A percentile compares a stretch with the other conserved stretches of the same genome.
phyloP scores from a whole-genome alignment of 2,888 invertebrate species.

The Ichneumoninae sp. region DNA sequence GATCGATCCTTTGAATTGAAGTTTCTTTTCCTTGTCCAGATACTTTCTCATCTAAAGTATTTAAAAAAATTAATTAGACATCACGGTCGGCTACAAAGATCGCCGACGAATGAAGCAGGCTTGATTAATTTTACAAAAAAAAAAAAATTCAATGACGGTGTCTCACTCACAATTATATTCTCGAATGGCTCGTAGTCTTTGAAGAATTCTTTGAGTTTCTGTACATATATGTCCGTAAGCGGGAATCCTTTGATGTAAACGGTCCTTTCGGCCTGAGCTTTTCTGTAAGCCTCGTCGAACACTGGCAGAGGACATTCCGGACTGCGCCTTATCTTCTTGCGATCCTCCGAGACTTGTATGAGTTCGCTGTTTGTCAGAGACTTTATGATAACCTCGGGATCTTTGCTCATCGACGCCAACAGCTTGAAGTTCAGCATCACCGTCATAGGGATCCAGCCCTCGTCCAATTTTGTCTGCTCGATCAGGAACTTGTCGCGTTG shows the following conservation, averaged over 20 bases:
- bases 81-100: neutral
- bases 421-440: slow-evolving; percentile 95
- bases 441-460: slow-evolving; percentile 96
- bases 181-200: slow-evolving; percentile 87
- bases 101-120: neutral
- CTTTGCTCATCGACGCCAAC: slow-evolving; percentile 89
- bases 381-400: slow-evolving; percentile 89
- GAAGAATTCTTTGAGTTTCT: slow-evolving; percentile 91
- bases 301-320: slow-evolving; percentile 92
- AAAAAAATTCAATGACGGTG: neutral
- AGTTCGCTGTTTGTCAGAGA: slow-evolving; percentile 90
- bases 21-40: slow-evolving; percentile 88
- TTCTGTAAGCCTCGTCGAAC: slow-evolving; percentile 92
- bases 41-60: slow-evolving; percentile 85
- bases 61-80: neutral
- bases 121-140: neutral
- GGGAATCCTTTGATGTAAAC: slow-evolving; percentile 96
- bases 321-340: slow-evolving; percentile 90
- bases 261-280: slow-evolving; percentile 91
- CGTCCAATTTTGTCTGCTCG: slow-evolving; percentile 92
- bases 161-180: slow-evolving; percentile 82
- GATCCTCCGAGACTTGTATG: slow-evolving; percentile 88
- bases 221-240: slow-evolving; percentile 88
- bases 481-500: slow-evolving; percentile 96
- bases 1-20: slow-evolving; percentile 95